Base-by-base conservation (phyloP, 2,888 invertebrate genomes). In the Agrochola lota region DNA sequence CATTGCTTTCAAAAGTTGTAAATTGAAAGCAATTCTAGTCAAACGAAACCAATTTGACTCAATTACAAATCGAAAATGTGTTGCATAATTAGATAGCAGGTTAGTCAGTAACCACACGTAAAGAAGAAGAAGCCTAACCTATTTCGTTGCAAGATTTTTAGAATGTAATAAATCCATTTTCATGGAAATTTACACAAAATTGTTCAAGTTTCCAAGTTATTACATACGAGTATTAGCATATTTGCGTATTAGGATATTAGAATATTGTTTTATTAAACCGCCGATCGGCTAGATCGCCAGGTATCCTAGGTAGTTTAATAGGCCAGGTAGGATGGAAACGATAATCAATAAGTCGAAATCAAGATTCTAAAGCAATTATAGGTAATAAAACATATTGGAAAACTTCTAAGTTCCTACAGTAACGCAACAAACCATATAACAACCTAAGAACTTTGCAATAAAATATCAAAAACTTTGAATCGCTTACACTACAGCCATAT, bases 401-500 rank as follows among this genome's bases (percentile, higher is more conserved):
- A 52, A 30, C 23, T 17, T 17, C 52, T 12, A 46, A 8, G 12
- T 66, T 43, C 26, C 43, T 7, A 30, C 20, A 20, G 6, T 66
- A 0, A 15, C 8, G 40, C 8, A n/a, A 8, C 12, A 43, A 55
- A 9, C 15, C 35, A 26, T 3, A 20, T 4, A 17, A 26, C n/a
- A 35, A 40, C 30, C 3, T n/a, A 43, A 30, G 17, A 35, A 40
- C 2, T 8, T 40, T 7, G 52, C 20, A 75, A 43, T 7, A 46
- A 26, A 11, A 40, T 15, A 35, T 8, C 20, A 46, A 46, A 76
- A 46, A 23, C 23, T 1, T 69, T 20, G 8, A 30, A 30, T 49
- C 77, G 80, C 78, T 80, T 8, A n/a, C 60, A 64, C 15, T 77
- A 49, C 1, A 1, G 40, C 84, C 78, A 26, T 0, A 17, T 9